Evolutionary conservation across 2,113 vertebrate genomes (phyloP).

Genomic region (Astur gentilis): DNA sequence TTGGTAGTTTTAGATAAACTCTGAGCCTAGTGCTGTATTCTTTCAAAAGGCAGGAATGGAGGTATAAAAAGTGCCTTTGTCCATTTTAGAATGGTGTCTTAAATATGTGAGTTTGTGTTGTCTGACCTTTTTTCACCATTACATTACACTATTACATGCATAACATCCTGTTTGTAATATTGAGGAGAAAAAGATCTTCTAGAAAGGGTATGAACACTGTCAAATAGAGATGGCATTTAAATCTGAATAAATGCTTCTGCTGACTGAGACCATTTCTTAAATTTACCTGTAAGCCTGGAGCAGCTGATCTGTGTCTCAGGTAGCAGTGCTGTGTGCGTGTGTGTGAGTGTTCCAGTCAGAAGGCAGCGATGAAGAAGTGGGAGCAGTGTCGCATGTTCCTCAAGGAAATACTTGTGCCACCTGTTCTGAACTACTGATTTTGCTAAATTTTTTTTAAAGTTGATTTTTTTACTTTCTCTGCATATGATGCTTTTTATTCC

Average conservation of each 20-base stretch:
- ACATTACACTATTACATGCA: fast-evolving
- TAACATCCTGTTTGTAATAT: background rate
- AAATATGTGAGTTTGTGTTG: background rate
- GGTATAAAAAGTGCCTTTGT: background rate
- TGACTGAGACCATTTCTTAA: background rate
- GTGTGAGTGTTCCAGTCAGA: background rate
- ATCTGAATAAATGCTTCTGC: background rate
- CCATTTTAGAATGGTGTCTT: background rate
- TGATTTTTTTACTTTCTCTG: background rate
- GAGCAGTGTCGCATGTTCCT: fast-evolving
- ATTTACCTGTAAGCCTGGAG: background rate
- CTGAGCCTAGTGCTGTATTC: background rate
- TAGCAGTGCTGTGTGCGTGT: fast-evolving
- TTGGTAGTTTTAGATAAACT: background rate
- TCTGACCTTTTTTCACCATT: background rate
- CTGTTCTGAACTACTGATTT: background rate
- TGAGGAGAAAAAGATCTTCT: background rate
- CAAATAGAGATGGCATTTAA: background rate
- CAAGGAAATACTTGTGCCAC: background rate
- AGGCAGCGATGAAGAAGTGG: fast-evolving
- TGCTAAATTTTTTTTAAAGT: background rate
- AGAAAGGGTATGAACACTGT: background rate
- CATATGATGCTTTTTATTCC: background rate
- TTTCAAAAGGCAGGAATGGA: background rate
- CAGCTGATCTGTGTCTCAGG: background rate